These are phyloP conservation scores for Drymodes brunneopygia DNA, from an alignment of 2,113 vertebrate species.

Conservation along the genomic window DNA sequence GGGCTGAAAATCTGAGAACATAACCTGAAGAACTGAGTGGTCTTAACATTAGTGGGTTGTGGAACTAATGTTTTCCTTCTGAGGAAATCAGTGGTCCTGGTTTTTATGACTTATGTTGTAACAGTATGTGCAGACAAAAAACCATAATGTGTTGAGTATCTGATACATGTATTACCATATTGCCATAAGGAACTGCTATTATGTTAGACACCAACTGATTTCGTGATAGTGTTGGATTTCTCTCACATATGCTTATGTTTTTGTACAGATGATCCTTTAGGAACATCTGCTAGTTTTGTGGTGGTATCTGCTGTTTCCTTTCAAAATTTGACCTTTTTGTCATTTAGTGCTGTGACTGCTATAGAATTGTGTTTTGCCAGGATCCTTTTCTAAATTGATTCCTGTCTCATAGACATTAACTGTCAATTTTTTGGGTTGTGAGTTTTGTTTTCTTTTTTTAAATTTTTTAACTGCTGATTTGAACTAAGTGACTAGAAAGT, in stretches of 20 bases:
- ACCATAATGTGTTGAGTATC: constrained; percentile 73
- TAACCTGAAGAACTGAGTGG: background rate
- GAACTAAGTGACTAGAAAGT: background rate
- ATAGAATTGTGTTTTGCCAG: constrained; percentile 7
- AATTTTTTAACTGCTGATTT: background rate
- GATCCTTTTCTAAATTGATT: constrained; percentile 13
- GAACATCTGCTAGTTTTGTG: constrained; percentile 81
- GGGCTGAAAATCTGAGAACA: background rate
- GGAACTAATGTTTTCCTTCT: constrained; percentile 13
- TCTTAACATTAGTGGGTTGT: background rate
- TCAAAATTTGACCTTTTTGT: constrained; percentile 65
- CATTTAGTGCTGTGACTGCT: constrained; percentile 34
- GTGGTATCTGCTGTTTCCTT: constrained; percentile 76
- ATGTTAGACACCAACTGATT: constrained; percentile 79
- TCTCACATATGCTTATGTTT: constrained; percentile 84
- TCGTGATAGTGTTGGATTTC: constrained; percentile 79
- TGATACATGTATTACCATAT: constrained; percentile 73
- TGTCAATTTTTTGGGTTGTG: background rate
- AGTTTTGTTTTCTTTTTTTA: background rate
- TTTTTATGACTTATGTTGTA: constrained; percentile 54
- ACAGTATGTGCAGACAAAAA: constrained; percentile 67
- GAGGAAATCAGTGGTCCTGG: constrained; percentile 23
- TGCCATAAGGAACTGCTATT: constrained; percentile 79
- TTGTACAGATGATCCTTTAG: constrained; percentile 76
- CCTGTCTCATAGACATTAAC: background rate